Base-by-base conservation (phyloP, 2,888 invertebrate genomes). In the Aleiodes testaceus region DNA sequence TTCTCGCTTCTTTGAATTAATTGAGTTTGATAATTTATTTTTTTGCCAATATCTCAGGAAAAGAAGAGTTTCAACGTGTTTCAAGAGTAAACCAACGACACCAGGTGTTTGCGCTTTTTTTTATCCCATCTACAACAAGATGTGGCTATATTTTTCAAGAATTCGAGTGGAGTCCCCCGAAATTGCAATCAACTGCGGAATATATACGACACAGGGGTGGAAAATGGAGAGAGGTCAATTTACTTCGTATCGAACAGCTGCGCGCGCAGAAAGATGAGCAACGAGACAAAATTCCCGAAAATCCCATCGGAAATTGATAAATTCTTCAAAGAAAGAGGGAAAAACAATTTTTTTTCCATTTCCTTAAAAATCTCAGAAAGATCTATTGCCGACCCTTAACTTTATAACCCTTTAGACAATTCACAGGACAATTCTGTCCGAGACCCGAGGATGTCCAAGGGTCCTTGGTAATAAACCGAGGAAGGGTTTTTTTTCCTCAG, bases 211-310 rank as follows among this genome's bases (percentile, higher is more conserved):
- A 47, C 44, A 63, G 47, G 47, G 14, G 64, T 66, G 53, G 36
- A 36, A 22, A 45, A 30, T 45, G 73, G 72, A 68, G 66, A 63
- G 71, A 36, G 4, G 36, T 44, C 26, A 42, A 52, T 44, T 52
- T 16, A 69, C 69, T 69, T 69, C 66, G 78, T 84, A 83, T 83
- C 78, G 84, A 83, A 78, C 84, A 77, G 82, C 64, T 83, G 83
- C 83, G 83, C 84, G 82, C 83, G 84, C 83, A 83, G 30, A 26
- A 22, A 14, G 20, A 64, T 66, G 50, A 66, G 50, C 49, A 49
- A 55, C 44, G n/a, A 3, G 22, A 50, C 16, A 26, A 26, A 18
- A 63, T 36, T 36, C 1, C 36, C 36, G 9, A 36, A 9, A 36
- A 9, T 5, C 36, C 1, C 9, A 36, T 26, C 26, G 3, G 9